phyloP scores from a whole-genome alignment of 2,113 vertebrate species.

The Macrotus californicus region DNA sequence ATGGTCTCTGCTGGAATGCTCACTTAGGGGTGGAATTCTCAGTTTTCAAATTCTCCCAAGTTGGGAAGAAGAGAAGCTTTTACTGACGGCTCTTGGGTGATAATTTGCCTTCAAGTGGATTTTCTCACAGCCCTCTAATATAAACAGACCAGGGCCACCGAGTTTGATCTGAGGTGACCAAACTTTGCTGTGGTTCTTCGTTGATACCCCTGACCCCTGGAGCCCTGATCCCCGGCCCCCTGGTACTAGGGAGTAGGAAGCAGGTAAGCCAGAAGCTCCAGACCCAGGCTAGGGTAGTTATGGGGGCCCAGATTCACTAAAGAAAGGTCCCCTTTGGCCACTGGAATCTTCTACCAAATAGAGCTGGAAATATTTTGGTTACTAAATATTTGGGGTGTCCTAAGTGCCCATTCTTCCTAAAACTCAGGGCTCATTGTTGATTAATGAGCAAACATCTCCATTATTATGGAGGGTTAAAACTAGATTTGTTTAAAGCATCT shows the following conservation, averaged over 20 bases:
- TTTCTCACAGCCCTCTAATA: background rate
- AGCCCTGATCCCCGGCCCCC: too few relatives aligned
- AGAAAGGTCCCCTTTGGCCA: background rate
- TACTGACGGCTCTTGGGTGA: background rate
- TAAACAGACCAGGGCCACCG: background rate
- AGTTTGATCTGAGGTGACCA: background rate
- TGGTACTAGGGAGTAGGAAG: background rate
- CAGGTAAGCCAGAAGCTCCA: background rate
- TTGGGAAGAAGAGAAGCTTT: background rate
- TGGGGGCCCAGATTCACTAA: background rate
- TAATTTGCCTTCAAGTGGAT: background rate
- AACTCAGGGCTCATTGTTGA: background rate
- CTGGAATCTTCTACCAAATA: background rate
- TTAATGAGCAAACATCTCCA: conserved; percentile 55
- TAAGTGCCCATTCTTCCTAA: background rate
- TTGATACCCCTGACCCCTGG: background rate
- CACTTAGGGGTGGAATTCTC: background rate
- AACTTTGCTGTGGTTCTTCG: background rate
- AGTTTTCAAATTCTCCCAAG: background rate
- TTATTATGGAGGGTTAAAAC: conserved; percentile 65
- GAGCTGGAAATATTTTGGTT: background rate
- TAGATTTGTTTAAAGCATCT: conserved; percentile 71
- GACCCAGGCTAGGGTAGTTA: background rate
- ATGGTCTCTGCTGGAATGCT: background rate
- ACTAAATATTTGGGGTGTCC: background rate